Percentiles rank a stretch among this genome's conserved stretches.
Evolutionary conservation across 2,797 vertebrate species (phyloP).

Genomic region (Parauchenoglanis ngamensis): DNA sequence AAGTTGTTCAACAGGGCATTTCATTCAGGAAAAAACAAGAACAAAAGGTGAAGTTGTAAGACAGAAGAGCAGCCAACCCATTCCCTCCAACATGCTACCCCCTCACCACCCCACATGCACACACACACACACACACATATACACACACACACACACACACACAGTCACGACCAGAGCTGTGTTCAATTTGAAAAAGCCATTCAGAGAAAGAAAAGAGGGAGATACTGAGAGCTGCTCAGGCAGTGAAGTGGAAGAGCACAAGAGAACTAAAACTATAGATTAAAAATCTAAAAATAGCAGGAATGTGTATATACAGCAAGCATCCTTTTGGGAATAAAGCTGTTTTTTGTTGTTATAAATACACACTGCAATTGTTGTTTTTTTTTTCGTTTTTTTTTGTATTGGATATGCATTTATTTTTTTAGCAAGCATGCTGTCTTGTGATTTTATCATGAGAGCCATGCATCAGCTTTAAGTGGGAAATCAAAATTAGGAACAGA

Average conservation of each 20-base stretch:
- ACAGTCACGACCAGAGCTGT: constrained; percentile 45
- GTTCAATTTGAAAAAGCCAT: constrained; percentile 33
- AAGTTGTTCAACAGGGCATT: constrained; percentile 48
- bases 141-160: background rate
- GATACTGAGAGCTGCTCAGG: background rate
- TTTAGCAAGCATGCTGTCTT: background rate
- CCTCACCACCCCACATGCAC: constrained; percentile 10
- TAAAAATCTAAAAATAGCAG: background rate
- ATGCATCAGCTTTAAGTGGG: background rate
- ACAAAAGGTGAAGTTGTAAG: constrained; percentile 43
- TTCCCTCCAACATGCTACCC: constrained; percentile 16
- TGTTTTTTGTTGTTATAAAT: background rate
- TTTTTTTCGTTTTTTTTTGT: background rate
- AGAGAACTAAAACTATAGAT: background rate
- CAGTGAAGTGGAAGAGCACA: background rate
- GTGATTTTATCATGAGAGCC: background rate
- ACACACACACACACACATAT: constrained; percentile 31
- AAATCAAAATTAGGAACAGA: background rate
- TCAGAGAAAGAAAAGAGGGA: constrained; percentile 23
- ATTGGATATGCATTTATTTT: background rate
- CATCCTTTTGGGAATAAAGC: background rate
- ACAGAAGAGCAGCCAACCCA: constrained; percentile 38
- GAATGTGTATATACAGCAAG: background rate
- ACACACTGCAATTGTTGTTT: background rate
- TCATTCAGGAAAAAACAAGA: constrained; percentile 47